Percentiles rank a stretch among this genome's conserved stretches.
phyloP scores from a whole-genome alignment of 1,140 invertebrate species.

The Cotesia glomerata region DNA sequence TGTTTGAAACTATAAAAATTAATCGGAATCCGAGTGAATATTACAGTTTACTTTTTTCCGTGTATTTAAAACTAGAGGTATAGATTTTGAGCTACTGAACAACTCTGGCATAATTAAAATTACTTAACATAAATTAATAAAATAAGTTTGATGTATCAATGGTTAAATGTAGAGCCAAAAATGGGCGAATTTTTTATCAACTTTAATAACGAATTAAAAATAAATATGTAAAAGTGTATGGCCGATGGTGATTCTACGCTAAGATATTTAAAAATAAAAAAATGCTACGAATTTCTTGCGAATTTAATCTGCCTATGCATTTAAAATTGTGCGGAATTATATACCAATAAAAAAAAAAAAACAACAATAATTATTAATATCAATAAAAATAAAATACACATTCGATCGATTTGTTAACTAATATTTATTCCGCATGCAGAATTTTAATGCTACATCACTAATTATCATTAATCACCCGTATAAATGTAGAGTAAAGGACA shows the following conservation, averaged over 20 bases:
- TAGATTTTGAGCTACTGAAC: constrained; percentile 12
- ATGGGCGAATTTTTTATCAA: constrained; percentile 22
- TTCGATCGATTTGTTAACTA: constrained; percentile 34
- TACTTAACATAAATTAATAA: neutral
- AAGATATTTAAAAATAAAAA: neutral
- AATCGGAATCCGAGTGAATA: too few species aligned
- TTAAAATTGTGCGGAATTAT: constrained; percentile 22
- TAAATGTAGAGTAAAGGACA: constrained; percentile 8
- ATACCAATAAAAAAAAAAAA: constrained; percentile 11
- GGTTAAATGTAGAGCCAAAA: neutral
- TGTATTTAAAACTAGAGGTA: neutral
- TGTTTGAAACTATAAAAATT: too few species aligned
- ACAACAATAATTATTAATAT: constrained; percentile 19
- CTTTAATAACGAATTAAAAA: constrained; percentile 9
- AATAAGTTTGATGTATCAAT: neutral
- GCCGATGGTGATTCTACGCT: neutral
- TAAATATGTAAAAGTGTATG: neutral
- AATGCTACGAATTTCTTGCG: neutral
- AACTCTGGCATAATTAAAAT: constrained; percentile 2
- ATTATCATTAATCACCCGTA: constrained; percentile 28
- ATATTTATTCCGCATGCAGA: constrained; percentile 39
- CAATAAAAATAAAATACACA: too few species aligned
- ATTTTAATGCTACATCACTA: constrained; percentile 40
- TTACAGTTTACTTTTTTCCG: too few species aligned
- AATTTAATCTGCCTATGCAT: constrained; percentile 18